Evolutionary conservation across 1,140 invertebrate species (phyloP).

Genomic region (Macrocentrus cingulum): DNA sequence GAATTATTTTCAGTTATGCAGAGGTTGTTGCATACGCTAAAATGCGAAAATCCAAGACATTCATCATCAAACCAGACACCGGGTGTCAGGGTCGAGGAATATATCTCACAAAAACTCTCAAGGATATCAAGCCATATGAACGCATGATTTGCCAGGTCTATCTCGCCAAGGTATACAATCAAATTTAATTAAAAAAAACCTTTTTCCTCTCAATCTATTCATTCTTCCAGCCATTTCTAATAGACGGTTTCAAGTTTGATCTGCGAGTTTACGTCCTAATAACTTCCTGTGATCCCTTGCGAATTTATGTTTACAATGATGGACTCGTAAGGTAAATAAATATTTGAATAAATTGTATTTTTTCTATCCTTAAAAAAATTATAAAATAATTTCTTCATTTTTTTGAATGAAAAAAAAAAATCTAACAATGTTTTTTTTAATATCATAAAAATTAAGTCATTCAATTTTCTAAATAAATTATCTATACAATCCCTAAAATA

Average conservation of each 20-base stretch:
- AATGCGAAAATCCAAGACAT: constrained; percentile 73
- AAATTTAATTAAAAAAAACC: neutral
- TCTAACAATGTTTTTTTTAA: neutral
- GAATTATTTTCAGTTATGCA: constrained; percentile 63
- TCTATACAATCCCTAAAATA: too few relatives aligned
- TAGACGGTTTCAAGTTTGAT: constrained; percentile 98
- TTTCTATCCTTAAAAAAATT: neutral
- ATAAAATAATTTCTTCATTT: neutral
- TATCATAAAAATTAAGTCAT: too few relatives aligned
- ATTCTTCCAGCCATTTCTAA: constrained; percentile 71
- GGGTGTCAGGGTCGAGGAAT: constrained; percentile 87
- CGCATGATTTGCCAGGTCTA: constrained; percentile 84
- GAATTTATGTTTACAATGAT: constrained; percentile 94
- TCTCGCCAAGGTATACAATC: constrained; percentile 61
- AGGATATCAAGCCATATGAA: constrained; percentile 75
- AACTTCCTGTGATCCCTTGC: constrained; percentile 89
- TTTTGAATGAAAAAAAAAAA: too few relatives aligned
- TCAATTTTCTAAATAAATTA: too few relatives aligned
- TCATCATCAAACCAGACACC: constrained; percentile 85
- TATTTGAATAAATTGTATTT: neutral
- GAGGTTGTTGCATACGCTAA: constrained; percentile 67
- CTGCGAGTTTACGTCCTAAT: constrained; percentile 91
- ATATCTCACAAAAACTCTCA: constrained; percentile 77
- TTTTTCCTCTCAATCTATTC: too few relatives aligned
- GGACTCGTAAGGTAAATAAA: constrained; percentile 76